Evolutionary conservation across 2,888 invertebrate species (phyloP), one percentile per base, ranked within the genome.

Genomic region (Mayetiola destructor): DNA sequence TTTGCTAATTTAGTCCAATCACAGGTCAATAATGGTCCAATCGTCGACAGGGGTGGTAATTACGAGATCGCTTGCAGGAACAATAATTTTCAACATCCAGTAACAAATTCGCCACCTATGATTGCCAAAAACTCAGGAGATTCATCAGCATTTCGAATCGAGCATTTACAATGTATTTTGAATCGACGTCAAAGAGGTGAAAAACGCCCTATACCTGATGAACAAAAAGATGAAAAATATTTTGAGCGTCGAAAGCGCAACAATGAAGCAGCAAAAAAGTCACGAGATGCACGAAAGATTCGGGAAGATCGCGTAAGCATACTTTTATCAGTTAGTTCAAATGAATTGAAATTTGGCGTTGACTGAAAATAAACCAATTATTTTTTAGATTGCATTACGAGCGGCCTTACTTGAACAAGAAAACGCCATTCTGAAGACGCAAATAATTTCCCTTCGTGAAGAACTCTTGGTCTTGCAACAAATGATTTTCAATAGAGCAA

Each of bases 261-360:
- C 70, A 93, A 93, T 69, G 82, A 88, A 67, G 93, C 93, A 0
- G 93, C 92, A 0, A 93, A 93, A 71, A 93, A 92, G 69, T 90
- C 90, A 0, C 72, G 93, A 29, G 93, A 93, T 69, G 89, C 90
- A 0, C 75, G 93, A 23, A 84, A 91, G 69, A 79, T 88, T 55
- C 75, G 92, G 29, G 92, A 93, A 68, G 92, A 93, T 70, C 86
- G 90, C 72, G 85, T 84, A 69, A 65, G 65, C 60, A 9, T 56
- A 10, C 1, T 36, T 36, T 8, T 14, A 32, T n/a, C 21, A 54
- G 16, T 6, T 29, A 29, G 3, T 37, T 37, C 29, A 8, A 56
- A n/a, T 56, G 20, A 6, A 29, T 1, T 30, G 5, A n/a, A 14
- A 20, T 42, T 23, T 18, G 10, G 18, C 3, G 23, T 16, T 20